A percentile compares a stretch with the other conserved stretches of the same genome.
These are phyloP conservation scores for Periplaneta americana DNA, from an alignment of 1,140 invertebrate species.

Conservation along the genomic window DNA sequence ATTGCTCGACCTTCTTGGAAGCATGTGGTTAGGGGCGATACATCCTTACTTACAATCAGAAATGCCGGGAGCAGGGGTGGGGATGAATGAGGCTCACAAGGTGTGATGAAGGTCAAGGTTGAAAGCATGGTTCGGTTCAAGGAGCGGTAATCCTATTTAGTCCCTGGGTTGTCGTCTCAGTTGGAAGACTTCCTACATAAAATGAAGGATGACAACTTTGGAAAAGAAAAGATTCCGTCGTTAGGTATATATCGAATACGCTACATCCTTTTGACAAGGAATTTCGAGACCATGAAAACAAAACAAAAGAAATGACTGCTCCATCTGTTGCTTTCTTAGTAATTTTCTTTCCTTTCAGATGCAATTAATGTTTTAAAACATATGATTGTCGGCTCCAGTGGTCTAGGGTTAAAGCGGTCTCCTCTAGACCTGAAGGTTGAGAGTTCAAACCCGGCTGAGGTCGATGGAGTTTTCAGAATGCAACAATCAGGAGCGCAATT, in stretches of 20 bases:
- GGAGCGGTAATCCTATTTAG: not conserved
- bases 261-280: not conserved
- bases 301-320: not conserved
- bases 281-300: not conserved
- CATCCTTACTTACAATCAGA: not conserved
- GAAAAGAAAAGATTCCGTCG: not conserved
- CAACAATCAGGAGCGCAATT: too few relatives aligned
- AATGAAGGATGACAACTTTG: not conserved
- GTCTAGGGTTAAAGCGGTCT: too few relatives aligned
- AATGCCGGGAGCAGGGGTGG: too few relatives aligned
- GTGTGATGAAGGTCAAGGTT: not conserved
- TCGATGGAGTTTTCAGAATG: too few relatives aligned
- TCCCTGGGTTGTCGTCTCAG: not conserved
- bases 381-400: too few relatives aligned
- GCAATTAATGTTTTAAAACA: too few relatives aligned
- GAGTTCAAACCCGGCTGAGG: too few relatives aligned
- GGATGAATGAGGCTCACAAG: not conserved
- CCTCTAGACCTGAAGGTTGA: too few relatives aligned
- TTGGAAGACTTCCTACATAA: not conserved
- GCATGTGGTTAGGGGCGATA: not conserved
- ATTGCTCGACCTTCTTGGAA: not conserved
- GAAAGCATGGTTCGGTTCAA: not conserved
- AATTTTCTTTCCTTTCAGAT: too few relatives aligned
- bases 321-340: too few relatives aligned
- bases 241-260: not conserved